These are phyloP conservation scores for Cyprinella venusta DNA, from an alignment of 2,797 vertebrate species.

Conservation along the genomic window DNA sequence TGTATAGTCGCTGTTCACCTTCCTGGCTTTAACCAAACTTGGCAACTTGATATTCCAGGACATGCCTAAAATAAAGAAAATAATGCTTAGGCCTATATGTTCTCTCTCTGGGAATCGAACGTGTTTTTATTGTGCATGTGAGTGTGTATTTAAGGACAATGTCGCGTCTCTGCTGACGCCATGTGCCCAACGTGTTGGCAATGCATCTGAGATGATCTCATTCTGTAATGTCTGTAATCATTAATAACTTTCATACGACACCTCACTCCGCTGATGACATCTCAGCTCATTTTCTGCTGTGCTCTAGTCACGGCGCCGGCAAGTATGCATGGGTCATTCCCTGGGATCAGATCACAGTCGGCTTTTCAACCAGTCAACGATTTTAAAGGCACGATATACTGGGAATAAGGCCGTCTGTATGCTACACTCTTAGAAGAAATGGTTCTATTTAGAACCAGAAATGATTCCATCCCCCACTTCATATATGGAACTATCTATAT, in stretches of 20 bases:
- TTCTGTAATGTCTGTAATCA: conserved; percentile 69
- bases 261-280: conserved; percentile 63
- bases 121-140: conserved; percentile 6
- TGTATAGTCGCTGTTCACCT: conserved; percentile 2
- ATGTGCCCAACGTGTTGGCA: conserved; percentile 5
- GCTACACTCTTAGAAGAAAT: too few species aligned
- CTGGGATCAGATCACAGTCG: conserved; percentile 46
- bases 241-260: conserved; percentile 68
- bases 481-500: too few species aligned
- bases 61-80: too few species aligned
- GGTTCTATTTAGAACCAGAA: too few species aligned
- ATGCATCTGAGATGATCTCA: conserved; percentile 73
- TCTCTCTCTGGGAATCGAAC: neutral
- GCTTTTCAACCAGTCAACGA: conserved; percentile 15
- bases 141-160: conserved; percentile 24
- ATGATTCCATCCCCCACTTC: too few species aligned
- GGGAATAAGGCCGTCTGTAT: neutral
- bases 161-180: neutral
- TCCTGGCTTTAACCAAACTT: conserved; percentile 23
- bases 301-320: conserved; percentile 61
- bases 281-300: conserved; percentile 56
- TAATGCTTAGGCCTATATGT: conserved; percentile 1
- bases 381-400: neutral
- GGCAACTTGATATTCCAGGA: conserved; percentile 13
- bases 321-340: conserved; percentile 46